Evolutionary conservation across 2,113 vertebrate genomes (phyloP).

Genomic region (Serinus canaria): DNA sequence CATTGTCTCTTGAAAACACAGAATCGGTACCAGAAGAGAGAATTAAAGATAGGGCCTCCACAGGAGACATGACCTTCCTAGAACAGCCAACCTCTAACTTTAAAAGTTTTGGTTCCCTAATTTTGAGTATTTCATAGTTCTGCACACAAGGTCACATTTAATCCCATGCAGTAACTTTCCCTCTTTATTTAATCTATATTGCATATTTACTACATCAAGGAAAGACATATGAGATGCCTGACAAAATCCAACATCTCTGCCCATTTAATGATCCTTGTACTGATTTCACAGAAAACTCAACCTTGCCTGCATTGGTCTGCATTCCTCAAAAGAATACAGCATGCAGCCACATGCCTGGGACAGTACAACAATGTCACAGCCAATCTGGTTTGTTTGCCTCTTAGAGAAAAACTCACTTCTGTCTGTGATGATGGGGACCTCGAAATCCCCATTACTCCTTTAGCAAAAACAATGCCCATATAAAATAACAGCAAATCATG

Average conservation of each 20-base stretch:
- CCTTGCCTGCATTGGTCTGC: not conserved
- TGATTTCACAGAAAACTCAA: not conserved
- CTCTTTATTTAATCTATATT: not conserved
- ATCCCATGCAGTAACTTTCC: not conserved
- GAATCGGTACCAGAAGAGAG: not conserved
- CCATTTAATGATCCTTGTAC: not conserved
- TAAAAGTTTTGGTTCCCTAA: not conserved
- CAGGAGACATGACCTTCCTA: not conserved
- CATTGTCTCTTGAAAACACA: not conserved
- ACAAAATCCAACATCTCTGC: not conserved
- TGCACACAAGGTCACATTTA: not conserved
- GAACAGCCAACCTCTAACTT: not conserved
- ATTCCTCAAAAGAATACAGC: not conserved
- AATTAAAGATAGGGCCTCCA: not conserved
- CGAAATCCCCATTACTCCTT: fast-evolving
- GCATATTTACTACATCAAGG: not conserved
- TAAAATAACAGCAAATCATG: not conserved
- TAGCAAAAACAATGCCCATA: not conserved
- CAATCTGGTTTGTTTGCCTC: not conserved
- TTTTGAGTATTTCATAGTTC: not conserved
- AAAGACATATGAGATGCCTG: not conserved
- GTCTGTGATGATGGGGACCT: not conserved
- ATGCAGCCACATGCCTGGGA: not conserved
- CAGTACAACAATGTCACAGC: not conserved
- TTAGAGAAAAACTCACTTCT: not conserved